Evolutionary conservation across 2,888 invertebrate genomes (phyloP).

Genomic region (Pomacea canaliculata): DNA sequence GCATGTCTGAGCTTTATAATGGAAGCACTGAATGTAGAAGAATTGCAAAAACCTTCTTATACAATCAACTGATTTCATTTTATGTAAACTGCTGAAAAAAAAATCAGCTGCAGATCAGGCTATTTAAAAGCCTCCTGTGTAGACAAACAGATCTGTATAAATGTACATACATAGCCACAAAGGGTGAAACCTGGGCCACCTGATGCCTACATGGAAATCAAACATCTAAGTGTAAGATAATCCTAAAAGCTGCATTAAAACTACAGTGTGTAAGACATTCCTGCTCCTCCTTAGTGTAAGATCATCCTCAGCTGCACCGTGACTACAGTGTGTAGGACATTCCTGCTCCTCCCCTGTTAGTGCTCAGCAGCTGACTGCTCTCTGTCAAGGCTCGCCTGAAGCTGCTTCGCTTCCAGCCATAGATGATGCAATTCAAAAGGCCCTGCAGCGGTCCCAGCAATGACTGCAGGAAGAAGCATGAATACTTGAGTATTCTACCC

Average conservation of each 20-base stretch:
- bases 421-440: constrained; percentile 42
- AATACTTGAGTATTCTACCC: background rate
- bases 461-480: constrained; percentile 31
- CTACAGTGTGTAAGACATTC: constrained; percentile 33
- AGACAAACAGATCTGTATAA: background rate
- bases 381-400: constrained; percentile 39
- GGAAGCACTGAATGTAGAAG: too few species aligned
- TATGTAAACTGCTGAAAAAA: too few species aligned
- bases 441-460: constrained; percentile 45
- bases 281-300: background rate
- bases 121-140: background rate
- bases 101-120: background rate
- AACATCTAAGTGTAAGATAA: too few species aligned
- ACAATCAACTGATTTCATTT: too few species aligned
- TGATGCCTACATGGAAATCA: too few species aligned
- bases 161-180: background rate
- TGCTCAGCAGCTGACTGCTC: constrained; percentile 31
- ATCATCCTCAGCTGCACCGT: too few species aligned
- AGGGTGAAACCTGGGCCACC: too few species aligned
- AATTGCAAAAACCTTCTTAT: too few species aligned
- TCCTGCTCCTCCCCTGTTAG: constrained; percentile 25
- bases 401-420: constrained; percentile 45
- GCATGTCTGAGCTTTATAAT: too few species aligned
- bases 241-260: too few species aligned
- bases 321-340: constrained; percentile 32